phyloP scores from a whole-genome alignment of 2,113 vertebrate species.

The Taurulus bubalis region DNA sequence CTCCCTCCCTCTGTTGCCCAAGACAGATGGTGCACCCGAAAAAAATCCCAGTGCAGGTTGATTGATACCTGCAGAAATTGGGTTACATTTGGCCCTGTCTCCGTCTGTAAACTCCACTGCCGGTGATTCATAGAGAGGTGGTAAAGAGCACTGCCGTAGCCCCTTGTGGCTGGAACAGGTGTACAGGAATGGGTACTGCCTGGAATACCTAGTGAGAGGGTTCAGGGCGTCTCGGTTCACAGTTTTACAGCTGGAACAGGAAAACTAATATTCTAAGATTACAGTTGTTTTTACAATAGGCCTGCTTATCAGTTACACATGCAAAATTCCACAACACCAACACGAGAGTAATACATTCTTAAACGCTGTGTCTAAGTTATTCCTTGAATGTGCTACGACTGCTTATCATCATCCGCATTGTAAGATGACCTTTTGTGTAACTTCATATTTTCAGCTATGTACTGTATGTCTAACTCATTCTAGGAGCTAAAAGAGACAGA shows the following conservation, averaged over 20 bases:
- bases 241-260: conserved; percentile 37
- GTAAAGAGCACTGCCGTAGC: conserved; percentile 71
- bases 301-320: background rate
- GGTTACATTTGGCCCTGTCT: conserved; percentile 82
- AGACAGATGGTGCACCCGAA: conserved; percentile 80
- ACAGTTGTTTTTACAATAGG: background rate
- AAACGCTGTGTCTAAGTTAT: background rate
- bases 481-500: conserved; percentile 97
- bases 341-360: background rate
- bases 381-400: background rate
- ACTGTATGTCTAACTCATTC: conserved; percentile 17
- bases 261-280: conserved; percentile 11
- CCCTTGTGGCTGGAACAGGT: conserved; percentile 75
- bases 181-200: conserved; percentile 64
- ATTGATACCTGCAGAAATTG: conserved; percentile 85
- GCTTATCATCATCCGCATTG: background rate
- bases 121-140: conserved; percentile 79
- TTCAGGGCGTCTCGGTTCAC: conserved; percentile 38
- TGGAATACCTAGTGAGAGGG: conserved; percentile 53
- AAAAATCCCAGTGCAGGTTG: conserved; percentile 71
- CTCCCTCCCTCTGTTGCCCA: conserved; percentile 62
- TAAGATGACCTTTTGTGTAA: conserved; percentile 17
- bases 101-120: conserved; percentile 73
- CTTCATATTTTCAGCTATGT: conserved; percentile 12
- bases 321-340: background rate